Conservation (phyloP, 2,797 vertebrate genomes). For the Bradypodion pumilum region DNA sequence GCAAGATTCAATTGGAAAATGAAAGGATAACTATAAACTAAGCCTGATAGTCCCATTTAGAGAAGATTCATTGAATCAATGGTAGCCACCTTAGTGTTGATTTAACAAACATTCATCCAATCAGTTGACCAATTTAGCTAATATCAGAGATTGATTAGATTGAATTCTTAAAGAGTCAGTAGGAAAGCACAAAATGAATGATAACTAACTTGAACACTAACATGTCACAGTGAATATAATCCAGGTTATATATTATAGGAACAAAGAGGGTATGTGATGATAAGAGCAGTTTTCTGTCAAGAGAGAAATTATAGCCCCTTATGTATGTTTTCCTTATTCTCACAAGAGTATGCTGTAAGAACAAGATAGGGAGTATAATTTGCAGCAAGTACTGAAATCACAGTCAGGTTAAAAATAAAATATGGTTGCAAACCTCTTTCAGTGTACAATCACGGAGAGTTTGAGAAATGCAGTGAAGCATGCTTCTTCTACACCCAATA, state of each 20-base stretch:
- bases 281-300: background rate
- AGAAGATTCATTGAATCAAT: too few relatives aligned
- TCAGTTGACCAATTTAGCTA: background rate
- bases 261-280: background rate
- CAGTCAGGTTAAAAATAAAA: background rate
- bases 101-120: too few relatives aligned
- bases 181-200: background rate
- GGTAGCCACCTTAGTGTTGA: too few relatives aligned
- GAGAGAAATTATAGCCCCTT: conserved; percentile 5
- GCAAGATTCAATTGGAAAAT: too few relatives aligned
- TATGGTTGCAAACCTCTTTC: background rate
- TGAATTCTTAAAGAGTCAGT: background rate
- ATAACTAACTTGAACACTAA: too few relatives aligned
- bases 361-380: background rate
- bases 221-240: background rate
- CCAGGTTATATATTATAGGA: background rate
- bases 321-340: background rate
- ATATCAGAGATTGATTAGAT: background rate
- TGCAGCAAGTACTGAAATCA: background rate
- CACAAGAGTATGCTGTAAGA: background rate
- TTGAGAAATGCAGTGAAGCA: background rate
- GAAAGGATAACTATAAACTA: too few relatives aligned
- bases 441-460: background rate
- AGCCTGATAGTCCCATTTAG: too few relatives aligned
- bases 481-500: background rate